phyloP scores from a whole-genome alignment of 1,140 invertebrate genomes.

The Zaprionus lachaisei region DNA sequence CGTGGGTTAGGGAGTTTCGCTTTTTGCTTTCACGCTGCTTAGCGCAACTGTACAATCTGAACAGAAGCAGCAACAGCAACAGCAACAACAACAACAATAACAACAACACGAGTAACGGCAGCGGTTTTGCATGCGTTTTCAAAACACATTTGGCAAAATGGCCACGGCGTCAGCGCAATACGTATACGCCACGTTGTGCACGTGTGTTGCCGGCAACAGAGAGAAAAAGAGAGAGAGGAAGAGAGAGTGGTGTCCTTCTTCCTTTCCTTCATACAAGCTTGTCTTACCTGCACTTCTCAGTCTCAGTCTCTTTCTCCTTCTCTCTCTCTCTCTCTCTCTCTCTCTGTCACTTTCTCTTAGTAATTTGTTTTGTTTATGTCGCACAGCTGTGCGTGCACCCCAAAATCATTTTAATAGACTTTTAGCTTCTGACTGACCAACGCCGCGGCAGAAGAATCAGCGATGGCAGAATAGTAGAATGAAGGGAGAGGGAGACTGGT shows the following conservation, averaged over 20 bases:
- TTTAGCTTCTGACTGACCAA: constrained; percentile 39
- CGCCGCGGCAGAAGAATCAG: constrained; percentile 15
- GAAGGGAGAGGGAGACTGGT: background rate
- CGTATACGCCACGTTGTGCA: constrained; percentile 76
- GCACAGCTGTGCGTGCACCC: constrained; percentile 68
- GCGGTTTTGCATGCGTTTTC: constrained; percentile 63
- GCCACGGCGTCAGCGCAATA: constrained; percentile 78
- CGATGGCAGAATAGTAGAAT: background rate
- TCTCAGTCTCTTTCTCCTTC: constrained; percentile 3
- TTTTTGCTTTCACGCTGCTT: constrained; percentile 37
- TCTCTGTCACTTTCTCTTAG: constrained; percentile 14
- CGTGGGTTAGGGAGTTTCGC: constrained; percentile 15
- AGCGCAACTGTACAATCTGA: constrained; percentile 49
- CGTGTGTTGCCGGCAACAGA: constrained; percentile 57
- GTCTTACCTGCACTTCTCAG: constrained; percentile 4
- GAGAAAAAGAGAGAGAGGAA: background rate
- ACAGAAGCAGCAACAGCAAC: constrained; percentile 19
- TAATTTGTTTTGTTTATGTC: constrained; percentile 72
- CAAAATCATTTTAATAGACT: constrained; percentile 70
- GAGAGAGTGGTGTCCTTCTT: background rate
- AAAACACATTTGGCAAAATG: constrained; percentile 74
- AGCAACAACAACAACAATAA: constrained; percentile 9
- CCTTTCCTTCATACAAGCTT: background rate
- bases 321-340: constrained; percentile 7
- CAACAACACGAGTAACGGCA: constrained; percentile 22